Conservation (phyloP, 2,113 vertebrate species). For the Hippocampus abdominalis region DNA sequence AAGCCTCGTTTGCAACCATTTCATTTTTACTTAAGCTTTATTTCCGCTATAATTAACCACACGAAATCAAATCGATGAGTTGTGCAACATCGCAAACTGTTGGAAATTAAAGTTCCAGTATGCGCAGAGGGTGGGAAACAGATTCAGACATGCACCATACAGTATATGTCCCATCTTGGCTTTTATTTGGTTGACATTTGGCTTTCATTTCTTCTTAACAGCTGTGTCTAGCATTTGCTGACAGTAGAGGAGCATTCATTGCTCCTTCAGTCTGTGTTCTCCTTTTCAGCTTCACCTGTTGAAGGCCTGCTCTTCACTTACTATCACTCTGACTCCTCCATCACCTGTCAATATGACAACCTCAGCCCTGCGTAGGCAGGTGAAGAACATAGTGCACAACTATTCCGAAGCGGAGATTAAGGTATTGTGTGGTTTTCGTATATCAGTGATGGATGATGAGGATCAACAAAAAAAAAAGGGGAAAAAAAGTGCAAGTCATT, state of each 20-base stretch:
- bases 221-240: conserved; percentile 30
- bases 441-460: background rate
- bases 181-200: background rate
- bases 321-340: conserved; percentile 20
- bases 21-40: too few relatives aligned
- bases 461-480: background rate
- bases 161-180: background rate
- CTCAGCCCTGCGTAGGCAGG: conserved; percentile 89
- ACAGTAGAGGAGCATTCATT: conserved; percentile 37
- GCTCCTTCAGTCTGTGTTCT: conserved; percentile 10
- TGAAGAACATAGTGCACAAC: conserved; percentile 97
- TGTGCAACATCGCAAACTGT: too few relatives aligned
- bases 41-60: too few relatives aligned
- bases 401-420: conserved; percentile 96
- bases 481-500: background rate
- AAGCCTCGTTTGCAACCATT: background rate
- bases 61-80: too few relatives aligned
- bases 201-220: conserved; percentile 28
- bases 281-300: conserved; percentile 22
- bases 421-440: conserved; percentile 59
- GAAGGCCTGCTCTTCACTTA: conserved; percentile 20
- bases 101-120: background rate
- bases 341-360: conserved; percentile 83
- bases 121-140: background rate
- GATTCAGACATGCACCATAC: background rate